Conservation (phyloP, 2,797 vertebrate species). For the Emydoidea blandingii region DNA sequence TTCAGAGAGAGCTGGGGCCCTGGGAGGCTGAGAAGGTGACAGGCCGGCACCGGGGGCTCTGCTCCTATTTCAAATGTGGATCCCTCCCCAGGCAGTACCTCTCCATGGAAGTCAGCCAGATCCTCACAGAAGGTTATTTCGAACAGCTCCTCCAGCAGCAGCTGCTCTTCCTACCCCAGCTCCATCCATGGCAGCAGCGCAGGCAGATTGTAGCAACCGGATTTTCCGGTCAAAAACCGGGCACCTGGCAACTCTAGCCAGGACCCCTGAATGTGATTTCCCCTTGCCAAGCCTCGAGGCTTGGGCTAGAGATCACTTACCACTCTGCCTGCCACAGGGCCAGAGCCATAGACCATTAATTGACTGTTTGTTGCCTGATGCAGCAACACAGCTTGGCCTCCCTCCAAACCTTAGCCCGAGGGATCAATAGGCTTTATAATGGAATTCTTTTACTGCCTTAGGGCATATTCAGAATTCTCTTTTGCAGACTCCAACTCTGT, state of each 20-base stretch:
- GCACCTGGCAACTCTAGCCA: neutral
- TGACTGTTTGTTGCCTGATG: no score
- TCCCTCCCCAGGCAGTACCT: neutral
- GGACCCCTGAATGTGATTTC: no score
- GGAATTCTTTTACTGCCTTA: neutral
- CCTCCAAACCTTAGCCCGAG: no score
- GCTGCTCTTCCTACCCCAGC: neutral
- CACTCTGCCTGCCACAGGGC: no score
- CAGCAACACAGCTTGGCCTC: no score
- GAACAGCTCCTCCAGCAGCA: neutral
- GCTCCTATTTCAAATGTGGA: neutral
- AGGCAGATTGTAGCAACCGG: neutral
- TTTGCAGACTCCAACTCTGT: neutral
- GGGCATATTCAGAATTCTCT: neutral
- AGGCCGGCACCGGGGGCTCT: neutral
- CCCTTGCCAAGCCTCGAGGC: no score
- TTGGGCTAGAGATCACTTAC: no score
- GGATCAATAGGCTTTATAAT: neutral
- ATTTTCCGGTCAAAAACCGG: neutral
- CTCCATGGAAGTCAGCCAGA: neutral
- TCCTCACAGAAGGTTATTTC: neutral
- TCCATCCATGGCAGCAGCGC: neutral
- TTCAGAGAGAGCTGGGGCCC: neutral
- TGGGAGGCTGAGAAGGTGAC: neutral
- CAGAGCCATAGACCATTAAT: no score